Evolutionary conservation across 2,888 invertebrate species (phyloP), one percentile per base, ranked within the genome.

Genomic region (Euspilapteryx auroguttella): DNA sequence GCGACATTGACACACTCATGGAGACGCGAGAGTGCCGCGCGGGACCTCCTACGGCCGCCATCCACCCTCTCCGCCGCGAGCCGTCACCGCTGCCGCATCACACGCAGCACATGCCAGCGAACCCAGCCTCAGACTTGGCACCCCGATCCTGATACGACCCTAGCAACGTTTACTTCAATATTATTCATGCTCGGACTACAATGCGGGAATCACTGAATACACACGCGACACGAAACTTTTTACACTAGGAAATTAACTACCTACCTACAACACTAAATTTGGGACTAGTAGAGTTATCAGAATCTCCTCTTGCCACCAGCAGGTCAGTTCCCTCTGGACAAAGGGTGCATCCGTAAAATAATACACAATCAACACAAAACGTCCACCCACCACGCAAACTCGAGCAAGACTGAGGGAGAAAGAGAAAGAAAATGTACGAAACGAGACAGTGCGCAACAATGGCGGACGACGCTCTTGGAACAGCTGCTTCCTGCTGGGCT

Each of bases 21-120:
- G 88, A 87, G 80, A 87, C 86, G 82, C 89, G 85, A 76, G 89
- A 86, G 86, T 91, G 92, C 83, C 91, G 86, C 80, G 88, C 86
- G 61, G 89, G 80, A 86, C 86, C 68, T 85, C 89, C 81, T 47
- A 69, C 73, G 52, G 68, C 73, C 75, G 71, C 75, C 73, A 73
- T 73, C 73, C 69, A 71, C 68, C 64, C 73, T 66, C 65, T 61
- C 59, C 57, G 56, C 64, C 63, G 64, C 65, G 47, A 58, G 55
- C 59, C 59, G 73, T 73, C 73, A 75, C 73, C 73, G 73, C 56
- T 54, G 54, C 58, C 59, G 58, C 69, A 73, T 71, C 65, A 68
- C 71, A 62, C 63, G 56, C 44, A 44, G 43, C 49, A 49, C 38
- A 36, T 39, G 42, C 38, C 44, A 43, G 47, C 47, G 46, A 44